phyloP scores from a whole-genome alignment of 2,113 vertebrate species.

The Perccottus glenii region DNA sequence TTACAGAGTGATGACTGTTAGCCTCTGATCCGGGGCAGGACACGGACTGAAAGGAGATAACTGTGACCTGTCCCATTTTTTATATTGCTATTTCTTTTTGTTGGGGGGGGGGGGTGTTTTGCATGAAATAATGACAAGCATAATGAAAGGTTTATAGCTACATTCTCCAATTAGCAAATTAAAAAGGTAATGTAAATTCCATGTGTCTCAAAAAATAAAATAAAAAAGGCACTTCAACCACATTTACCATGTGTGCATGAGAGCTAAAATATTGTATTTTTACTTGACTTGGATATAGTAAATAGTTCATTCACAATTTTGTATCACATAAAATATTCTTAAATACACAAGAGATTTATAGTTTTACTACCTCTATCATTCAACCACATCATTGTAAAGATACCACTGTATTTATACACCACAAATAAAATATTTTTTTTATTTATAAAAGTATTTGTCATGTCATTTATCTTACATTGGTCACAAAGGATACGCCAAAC shows the following conservation, averaged over 20 bases:
- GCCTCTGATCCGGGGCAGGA: neutral
- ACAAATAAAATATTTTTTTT: slow-evolving; percentile 58
- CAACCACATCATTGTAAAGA: slow-evolving; percentile 4
- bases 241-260: neutral
- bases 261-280: neutral
- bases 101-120: too few species aligned
- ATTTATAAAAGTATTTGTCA: slow-evolving; percentile 17
- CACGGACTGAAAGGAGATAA: neutral
- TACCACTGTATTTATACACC: slow-evolving; percentile 50
- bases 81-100: neutral
- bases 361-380: slow-evolving; percentile 34
- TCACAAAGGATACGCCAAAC: too few species aligned
- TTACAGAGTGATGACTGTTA: slow-evolving; percentile 84
- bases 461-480: neutral
- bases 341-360: slow-evolving; percentile 6
- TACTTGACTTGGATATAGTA: neutral
- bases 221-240: neutral
- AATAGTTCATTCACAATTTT: neutral
- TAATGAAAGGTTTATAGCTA: too few species aligned
- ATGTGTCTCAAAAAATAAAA: neutral
- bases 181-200: neutral
- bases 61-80: neutral
- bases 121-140: too few species aligned
- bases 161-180: neutral
- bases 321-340: neutral